Conservation (phyloP, 2,113 vertebrate genomes). For the Tapirus terrestris region DNA sequence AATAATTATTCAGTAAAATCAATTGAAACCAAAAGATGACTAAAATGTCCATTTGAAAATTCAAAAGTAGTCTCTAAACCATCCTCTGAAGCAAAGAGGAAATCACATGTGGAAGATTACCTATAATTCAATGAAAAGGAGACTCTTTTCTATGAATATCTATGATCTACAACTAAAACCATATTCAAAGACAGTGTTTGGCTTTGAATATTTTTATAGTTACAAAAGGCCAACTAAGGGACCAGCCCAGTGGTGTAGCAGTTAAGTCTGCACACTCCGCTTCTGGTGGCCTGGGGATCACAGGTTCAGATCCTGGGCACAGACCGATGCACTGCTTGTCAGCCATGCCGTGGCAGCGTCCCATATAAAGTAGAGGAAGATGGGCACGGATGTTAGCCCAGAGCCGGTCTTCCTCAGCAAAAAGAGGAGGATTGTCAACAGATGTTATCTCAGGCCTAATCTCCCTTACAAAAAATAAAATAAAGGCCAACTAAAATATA, state of each 20-base stretch:
- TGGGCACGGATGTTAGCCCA: too few species aligned
- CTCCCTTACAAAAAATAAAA: too few species aligned
- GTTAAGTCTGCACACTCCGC: too few species aligned
- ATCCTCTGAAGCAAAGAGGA: neutral
- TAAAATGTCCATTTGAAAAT: slow-evolving; percentile 7
- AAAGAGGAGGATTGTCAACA: too few species aligned
- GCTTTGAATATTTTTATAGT: neutral
- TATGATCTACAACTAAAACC: neutral
- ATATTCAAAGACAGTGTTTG: neutral
- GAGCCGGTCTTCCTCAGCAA: too few species aligned
- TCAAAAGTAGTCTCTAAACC: neutral
- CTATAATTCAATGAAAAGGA: neutral
- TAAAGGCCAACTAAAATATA: neutral
- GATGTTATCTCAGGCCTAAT: too few species aligned
- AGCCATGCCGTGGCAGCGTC: too few species aligned
- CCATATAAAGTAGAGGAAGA: too few species aligned
- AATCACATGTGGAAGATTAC: neutral
- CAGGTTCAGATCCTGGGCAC: too few species aligned
- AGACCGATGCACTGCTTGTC: too few species aligned
- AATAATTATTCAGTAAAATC: neutral
- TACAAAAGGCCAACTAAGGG: neutral
- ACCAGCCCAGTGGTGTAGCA: too few species aligned
- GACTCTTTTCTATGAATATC: neutral
- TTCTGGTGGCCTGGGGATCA: too few species aligned
- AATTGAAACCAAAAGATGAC: neutral